These are phyloP conservation scores for Corythornis madagascariensis DNA, from an alignment of 2,113 vertebrate species.

Conservation along the genomic window DNA sequence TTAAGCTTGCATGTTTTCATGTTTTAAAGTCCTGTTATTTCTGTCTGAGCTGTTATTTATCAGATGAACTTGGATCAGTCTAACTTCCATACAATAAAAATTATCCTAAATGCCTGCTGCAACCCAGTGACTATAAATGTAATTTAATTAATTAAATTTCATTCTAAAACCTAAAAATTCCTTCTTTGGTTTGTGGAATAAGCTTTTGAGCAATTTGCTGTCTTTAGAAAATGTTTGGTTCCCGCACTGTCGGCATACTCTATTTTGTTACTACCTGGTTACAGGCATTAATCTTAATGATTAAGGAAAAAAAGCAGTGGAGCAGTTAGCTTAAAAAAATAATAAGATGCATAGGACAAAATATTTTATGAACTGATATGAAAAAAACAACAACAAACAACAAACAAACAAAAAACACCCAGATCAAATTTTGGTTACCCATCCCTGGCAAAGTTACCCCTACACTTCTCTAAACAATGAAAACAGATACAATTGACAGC, in stretches of 20 bases:
- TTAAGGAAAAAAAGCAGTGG: neutral
- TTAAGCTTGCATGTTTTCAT: slow-evolving; percentile 31
- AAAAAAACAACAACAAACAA: neutral
- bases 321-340: neutral
- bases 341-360: neutral
- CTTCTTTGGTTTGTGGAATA: slow-evolving; percentile 27
- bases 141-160: too few species aligned
- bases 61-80: slow-evolving; percentile 13
- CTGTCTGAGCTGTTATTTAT: slow-evolving; percentile 31
- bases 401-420: too few species aligned
- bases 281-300: slow-evolving; percentile 1
- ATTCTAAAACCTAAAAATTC: slow-evolving; percentile 16
- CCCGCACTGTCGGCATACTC: neutral
- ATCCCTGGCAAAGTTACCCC: neutral
- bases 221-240: slow-evolving; percentile 35
- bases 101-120: slow-evolving; percentile 30
- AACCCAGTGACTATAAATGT: slow-evolving; percentile 10
- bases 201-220: slow-evolving; percentile 37
- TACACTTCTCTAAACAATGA: neutral
- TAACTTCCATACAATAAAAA: slow-evolving; percentile 47
- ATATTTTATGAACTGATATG: neutral
- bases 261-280: neutral
- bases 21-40: slow-evolving; percentile 18
- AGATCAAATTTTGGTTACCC: neutral
- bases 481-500: neutral